These are phyloP conservation scores for Theodoxus fluviatilis DNA, from an alignment of 2,888 invertebrate species.

Conservation along the genomic window DNA sequence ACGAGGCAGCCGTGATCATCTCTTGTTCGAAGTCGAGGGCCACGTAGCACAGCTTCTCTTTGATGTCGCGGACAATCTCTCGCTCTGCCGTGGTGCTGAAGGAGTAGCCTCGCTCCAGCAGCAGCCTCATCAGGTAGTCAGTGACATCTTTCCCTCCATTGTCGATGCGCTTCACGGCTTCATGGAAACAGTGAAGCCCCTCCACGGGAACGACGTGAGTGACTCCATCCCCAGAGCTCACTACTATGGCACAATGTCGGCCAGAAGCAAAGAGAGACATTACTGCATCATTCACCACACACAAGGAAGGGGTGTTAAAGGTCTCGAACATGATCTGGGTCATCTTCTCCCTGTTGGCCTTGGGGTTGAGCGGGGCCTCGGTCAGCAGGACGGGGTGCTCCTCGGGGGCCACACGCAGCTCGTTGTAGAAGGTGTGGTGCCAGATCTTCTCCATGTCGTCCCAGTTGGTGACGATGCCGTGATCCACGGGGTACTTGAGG, in stretches of 20 bases:
- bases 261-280: no score
- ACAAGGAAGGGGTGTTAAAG: no score
- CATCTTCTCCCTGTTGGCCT: constrained; percentile 95
- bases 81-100: constrained; percentile 59
- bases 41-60: constrained; percentile 67
- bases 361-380: constrained; percentile 92
- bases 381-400: constrained; percentile 92
- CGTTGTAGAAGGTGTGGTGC: constrained; percentile 70
- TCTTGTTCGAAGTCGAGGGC: constrained; percentile 60
- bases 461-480: constrained; percentile 61
- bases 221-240: no score
- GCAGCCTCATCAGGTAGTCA: constrained; percentile 43
- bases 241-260: no score
- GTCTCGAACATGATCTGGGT: constrained; percentile 74
- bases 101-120: constrained; percentile 64
- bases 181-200: no score
- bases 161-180: constrained; percentile 42
- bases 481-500: constrained; percentile 53
- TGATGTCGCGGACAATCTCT: constrained; percentile 60
- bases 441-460: constrained; percentile 58
- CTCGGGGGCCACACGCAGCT: constrained; percentile 90
- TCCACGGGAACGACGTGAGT: no score
- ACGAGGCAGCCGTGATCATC: constrained; percentile 53
- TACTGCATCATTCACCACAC: no score
- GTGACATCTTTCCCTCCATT: constrained; percentile 48